A percentile compares a stretch with the other conserved stretches of the same genome.
Conservation (phyloP, 2,113 vertebrate species). For the Semicossyphus pulcher region DNA sequence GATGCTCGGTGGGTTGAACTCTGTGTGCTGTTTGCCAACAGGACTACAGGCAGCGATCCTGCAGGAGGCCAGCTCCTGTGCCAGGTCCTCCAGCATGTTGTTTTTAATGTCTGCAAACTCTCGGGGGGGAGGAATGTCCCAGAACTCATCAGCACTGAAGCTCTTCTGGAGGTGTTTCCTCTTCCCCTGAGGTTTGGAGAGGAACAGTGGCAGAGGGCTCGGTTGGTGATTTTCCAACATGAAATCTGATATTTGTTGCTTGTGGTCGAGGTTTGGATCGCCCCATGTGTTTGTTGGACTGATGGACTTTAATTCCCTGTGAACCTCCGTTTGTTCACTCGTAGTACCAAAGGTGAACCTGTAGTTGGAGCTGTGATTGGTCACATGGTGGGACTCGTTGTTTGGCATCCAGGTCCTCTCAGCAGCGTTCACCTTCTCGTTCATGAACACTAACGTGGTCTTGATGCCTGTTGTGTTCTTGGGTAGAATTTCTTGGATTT, state of each 20-base stretch:
- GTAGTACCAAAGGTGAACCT: constrained; percentile 74
- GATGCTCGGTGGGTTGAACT: not conserved
- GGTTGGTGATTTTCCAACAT: constrained; percentile 52
- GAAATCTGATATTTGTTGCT: constrained; percentile 58
- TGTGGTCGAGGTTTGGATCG: constrained; percentile 56
- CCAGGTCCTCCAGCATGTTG: constrained; percentile 63
- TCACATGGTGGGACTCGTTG: constrained; percentile 30
- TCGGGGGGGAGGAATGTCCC: constrained; percentile 75
- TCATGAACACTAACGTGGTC: constrained; percentile 60
- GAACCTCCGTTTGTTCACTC: constrained; percentile 33
- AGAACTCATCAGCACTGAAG: constrained; percentile 44
- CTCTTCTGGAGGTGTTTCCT: constrained; percentile 31
- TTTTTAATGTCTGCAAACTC: constrained; percentile 77
- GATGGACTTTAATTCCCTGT: constrained; percentile 70
- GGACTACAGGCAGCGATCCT: constrained; percentile 41
- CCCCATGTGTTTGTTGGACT: constrained; percentile 61
- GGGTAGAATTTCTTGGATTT: constrained; percentile 79
- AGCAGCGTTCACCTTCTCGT: constrained; percentile 58
- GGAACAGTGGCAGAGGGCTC: constrained; percentile 50
- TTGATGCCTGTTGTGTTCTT: constrained; percentile 52
- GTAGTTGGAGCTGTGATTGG: constrained; percentile 49
- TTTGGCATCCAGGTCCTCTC: constrained; percentile 33
- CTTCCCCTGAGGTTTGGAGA: constrained; percentile 57
- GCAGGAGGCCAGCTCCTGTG: constrained; percentile 64
- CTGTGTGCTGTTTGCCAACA: not conserved